Conservation (phyloP, 2,888 invertebrate genomes). For the Serrognathus titanus region DNA sequence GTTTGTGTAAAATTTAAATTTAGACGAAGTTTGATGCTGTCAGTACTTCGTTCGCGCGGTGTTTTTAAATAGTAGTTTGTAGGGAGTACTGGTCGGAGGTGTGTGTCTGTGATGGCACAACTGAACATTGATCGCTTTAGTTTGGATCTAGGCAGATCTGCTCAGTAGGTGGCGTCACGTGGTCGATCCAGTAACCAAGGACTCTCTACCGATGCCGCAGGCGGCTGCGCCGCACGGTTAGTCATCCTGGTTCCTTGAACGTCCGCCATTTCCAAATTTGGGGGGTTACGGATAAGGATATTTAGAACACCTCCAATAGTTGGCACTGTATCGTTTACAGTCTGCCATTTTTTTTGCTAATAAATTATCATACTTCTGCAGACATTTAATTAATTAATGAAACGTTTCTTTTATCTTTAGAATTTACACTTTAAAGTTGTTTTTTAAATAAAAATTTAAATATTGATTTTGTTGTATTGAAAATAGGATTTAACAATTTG, state of each 20-base stretch:
- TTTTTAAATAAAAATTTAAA: too few relatives aligned
- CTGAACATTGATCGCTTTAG: conserved; percentile 60
- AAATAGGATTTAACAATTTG: too few relatives aligned
- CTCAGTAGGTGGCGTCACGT: conserved; percentile 63
- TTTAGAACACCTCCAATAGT: conserved; percentile 58
- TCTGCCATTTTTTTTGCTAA: conserved; percentile 51
- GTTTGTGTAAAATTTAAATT: not conserved
- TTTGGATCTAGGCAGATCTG: conserved; percentile 57
- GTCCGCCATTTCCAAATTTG: conserved; percentile 63
- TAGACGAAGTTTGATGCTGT: not conserved
- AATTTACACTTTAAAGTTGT: too few relatives aligned
- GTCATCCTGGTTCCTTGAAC: conserved; percentile 58
- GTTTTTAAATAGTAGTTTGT: conserved; percentile 11
- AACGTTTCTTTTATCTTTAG: too few relatives aligned
- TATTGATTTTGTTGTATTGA: too few relatives aligned
- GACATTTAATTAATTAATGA: too few relatives aligned
- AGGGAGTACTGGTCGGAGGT: conserved; percentile 47
- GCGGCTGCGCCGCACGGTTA: conserved; percentile 54
- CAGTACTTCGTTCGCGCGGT: not conserved
- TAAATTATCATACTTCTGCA: not conserved
- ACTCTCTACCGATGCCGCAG: conserved; percentile 53
- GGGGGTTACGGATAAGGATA: conserved; percentile 57
- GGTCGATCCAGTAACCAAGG: conserved; percentile 60
- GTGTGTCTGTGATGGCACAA: conserved; percentile 62
- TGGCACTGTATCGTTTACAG: conserved; percentile 53